Evolutionary conservation across 2,888 invertebrate species (phyloP).

Genomic region (Xanthia icteritia): DNA sequence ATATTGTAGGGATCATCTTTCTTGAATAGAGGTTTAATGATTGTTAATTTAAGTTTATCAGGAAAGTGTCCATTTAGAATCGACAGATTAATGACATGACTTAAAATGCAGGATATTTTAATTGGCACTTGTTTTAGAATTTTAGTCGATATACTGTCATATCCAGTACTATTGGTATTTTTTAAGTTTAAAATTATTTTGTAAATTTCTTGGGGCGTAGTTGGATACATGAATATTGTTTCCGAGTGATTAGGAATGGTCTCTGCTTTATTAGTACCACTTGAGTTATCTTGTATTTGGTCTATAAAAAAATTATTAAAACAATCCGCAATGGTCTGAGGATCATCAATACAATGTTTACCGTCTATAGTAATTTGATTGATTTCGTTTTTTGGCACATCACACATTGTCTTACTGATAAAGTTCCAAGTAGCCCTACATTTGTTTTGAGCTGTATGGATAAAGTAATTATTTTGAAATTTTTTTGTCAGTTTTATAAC

Average conservation of each 20-base stretch:
- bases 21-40: too few relatives aligned
- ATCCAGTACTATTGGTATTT: background rate
- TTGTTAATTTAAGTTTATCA: too few relatives aligned
- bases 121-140: too few relatives aligned
- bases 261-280: background rate
- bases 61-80: too few relatives aligned
- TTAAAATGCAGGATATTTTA: too few relatives aligned
- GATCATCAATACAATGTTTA: background rate
- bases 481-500: background rate
- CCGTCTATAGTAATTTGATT: background rate
- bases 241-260: background rate
- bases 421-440: background rate
- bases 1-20: background rate
- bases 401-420: background rate
- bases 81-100: too few relatives aligned
- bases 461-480: slow-evolving; percentile 1
- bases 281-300: background rate
- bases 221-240: background rate
- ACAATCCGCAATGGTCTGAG: background rate
- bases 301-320: background rate
- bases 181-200: background rate
- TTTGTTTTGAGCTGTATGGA: slow-evolving; percentile 4
- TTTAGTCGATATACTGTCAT: too few relatives aligned
- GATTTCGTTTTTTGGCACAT: background rate
- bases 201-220: background rate